Evolutionary conservation across 2,113 vertebrate genomes (phyloP), one percentile per base, ranked within the genome.

Genomic region (Nyctereutes procyonoides): DNA sequence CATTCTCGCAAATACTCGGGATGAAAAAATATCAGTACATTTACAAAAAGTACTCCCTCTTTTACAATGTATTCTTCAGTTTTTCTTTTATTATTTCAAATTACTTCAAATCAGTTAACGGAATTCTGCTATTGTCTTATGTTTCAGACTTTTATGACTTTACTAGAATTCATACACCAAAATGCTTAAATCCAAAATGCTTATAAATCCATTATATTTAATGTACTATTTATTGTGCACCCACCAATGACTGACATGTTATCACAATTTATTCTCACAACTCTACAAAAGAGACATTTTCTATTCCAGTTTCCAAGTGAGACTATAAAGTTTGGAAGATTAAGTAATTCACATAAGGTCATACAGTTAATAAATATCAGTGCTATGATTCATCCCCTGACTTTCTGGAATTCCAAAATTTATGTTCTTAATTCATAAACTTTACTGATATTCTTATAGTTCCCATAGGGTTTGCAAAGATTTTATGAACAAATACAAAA

Each of bases 141-240:
- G n/a, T 95, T 84, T 93, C 6, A 76, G 90, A 67, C 14, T 90
- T 48, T 77, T 84, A 73, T 43, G 30, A 85, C n/a, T 74, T 73
- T 60, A 60, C 48, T 71, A 92, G 16, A 84, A 53, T 83, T 5
- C 3, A 13, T 63, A 79, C 17, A 63, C 0, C 0, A 30, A 60
- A 71, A 32, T 69, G 26, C 6, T 84, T 84, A n/a, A n/a, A n/a
- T n/a, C n/a, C n/a, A n/a, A n/a, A n/a, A n/a, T n/a, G n/a, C n/a
- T n/a, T n/a, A n/a, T n/a, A n/a, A n/a, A n/a, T n/a, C 14, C 22
- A 56, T 55, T 81, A 83, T n/a, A 62, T 76, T 55, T 63, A 96
- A 56, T n/a, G 3, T 11, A 48, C 20, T 71, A 28, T 69, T 35
- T 24, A 86, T 38, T 88, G 22, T 74, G 17, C 30, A 69, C 6